Evolutionary conservation across 2,113 vertebrate genomes (phyloP), one percentile per base, ranked within the genome.

Genomic region (Bujurquina vittata): DNA sequence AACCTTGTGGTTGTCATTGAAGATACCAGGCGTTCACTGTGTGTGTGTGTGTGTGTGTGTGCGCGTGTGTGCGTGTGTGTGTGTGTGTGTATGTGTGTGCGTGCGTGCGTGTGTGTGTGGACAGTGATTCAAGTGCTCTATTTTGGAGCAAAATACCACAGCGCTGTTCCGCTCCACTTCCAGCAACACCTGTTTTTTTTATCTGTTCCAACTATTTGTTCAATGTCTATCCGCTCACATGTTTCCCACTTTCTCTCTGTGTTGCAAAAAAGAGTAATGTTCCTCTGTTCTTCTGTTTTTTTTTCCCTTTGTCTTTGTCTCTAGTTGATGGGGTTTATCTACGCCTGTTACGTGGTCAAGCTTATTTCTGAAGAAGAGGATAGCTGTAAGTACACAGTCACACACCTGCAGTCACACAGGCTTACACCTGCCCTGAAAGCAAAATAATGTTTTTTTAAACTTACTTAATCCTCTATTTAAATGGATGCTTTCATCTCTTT

Each of bases 321-420:
- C 92, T 95, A 99, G 98, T 95, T 99, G 94, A 96, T 95, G 94
- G 98, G 98, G 84, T 99, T 99, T 95, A 96, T 99, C 96, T 99
- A 99, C 85, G 97, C 98, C 95, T 99, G 98, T 94, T 99, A 99
- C 78, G 97, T 99, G 95, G 97, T 99, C 96, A 99, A 98, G 96
- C 97, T 99, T 90, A 98, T 99, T 94, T 98, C 98, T 88, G 98
- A 99, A 96, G 98, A 99, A 93, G 98, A 99, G 87, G 98, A 99
- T 95, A 99, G 98, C 96, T 99, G 98, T 99, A 95, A 99, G 98
- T 99, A 97, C 22, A 55, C 55, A 55, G 2, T n/a, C 46, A 31
- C 54, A 80, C 0, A 46, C 35, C 33, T 69, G 18, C 33, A 35
- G 22, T 58, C 69, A 31, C 73, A 67, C 63, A 80, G 7, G 6